A percentile compares a stretch with the other conserved stretches of the same genome.
Conservation (phyloP, 2,888 invertebrate species). For the Timandra comae region DNA sequence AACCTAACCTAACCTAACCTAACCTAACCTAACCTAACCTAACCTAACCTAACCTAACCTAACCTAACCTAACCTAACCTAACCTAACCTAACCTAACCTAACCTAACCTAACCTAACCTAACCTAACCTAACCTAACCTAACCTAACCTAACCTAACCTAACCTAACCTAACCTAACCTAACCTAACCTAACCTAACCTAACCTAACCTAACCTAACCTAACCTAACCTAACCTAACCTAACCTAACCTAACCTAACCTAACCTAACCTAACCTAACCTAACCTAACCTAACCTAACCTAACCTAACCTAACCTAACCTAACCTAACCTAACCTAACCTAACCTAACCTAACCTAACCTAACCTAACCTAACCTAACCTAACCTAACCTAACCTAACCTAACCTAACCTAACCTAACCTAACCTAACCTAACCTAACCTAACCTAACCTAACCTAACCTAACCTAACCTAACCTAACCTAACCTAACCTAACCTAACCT, state of each 20-base stretch:
- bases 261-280: conserved; percentile 9
- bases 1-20: conserved; percentile 7
- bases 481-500: conserved; percentile 7
- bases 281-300: conserved; percentile 15
- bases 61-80: conserved; percentile 9
- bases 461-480: conserved; percentile 14
- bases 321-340: conserved; percentile 12
- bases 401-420: conserved; percentile 9
- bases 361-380: conserved; percentile 13
- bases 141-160: conserved; percentile 3
- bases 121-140: conserved; percentile 4
- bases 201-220: conserved; percentile 5
- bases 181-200: conserved; percentile 3
- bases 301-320: conserved; percentile 15
- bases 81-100: conserved; percentile 9
- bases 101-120: conserved; percentile 8
- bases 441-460: conserved; percentile 22
- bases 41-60: conserved; percentile 9
- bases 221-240: conserved; percentile 3
- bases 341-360: conserved; percentile 12
- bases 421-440: conserved; percentile 14
- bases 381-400: conserved; percentile 11
- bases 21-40: conserved; percentile 8
- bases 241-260: conserved; percentile 1
- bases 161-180: conserved; percentile 3